These are phyloP conservation scores for Coluber constrictor DNA, from an alignment of 2,797 vertebrate species.

Conservation along the genomic window DNA sequence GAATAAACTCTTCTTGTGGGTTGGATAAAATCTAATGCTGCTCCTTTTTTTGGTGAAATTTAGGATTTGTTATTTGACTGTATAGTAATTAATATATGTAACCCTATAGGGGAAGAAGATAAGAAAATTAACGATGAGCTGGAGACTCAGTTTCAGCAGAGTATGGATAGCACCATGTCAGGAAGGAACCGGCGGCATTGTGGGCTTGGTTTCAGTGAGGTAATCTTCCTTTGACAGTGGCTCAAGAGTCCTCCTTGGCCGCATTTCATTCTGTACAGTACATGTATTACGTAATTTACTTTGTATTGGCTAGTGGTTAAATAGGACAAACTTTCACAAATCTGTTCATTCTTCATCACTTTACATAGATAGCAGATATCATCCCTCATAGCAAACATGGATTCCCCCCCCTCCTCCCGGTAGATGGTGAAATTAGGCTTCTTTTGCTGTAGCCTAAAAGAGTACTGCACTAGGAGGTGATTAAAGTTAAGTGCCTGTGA, in stretches of 20 bases:
- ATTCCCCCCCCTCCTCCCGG: fast-evolving
- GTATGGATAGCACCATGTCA: conserved; percentile 90
- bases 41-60: conserved; percentile 63
- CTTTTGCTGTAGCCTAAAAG: background rate
- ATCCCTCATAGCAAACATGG: background rate
- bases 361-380: background rate
- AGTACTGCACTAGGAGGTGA: background rate
- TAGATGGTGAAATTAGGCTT: background rate
- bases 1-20: background rate
- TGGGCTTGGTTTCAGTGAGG: conserved; percentile 94
- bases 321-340: background rate
- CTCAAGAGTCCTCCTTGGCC: background rate
- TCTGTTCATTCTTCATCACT: background rate
- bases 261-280: background rate
- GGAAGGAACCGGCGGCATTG: conserved; percentile 91
- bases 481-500: background rate
- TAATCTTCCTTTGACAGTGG: conserved; percentile 42
- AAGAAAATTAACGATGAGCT: conserved; percentile 87
- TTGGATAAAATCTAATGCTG: conserved; percentile 14
- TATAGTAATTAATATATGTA: conserved; percentile 74
- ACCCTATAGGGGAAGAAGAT: conserved; percentile 86
- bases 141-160: conserved; percentile 91
- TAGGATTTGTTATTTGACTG: conserved; percentile 70
- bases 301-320: background rate
- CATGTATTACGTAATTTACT: background rate